Evolutionary conservation across 2,113 vertebrate species (phyloP).

Genomic region (Trichomycterus rosablanca): DNA sequence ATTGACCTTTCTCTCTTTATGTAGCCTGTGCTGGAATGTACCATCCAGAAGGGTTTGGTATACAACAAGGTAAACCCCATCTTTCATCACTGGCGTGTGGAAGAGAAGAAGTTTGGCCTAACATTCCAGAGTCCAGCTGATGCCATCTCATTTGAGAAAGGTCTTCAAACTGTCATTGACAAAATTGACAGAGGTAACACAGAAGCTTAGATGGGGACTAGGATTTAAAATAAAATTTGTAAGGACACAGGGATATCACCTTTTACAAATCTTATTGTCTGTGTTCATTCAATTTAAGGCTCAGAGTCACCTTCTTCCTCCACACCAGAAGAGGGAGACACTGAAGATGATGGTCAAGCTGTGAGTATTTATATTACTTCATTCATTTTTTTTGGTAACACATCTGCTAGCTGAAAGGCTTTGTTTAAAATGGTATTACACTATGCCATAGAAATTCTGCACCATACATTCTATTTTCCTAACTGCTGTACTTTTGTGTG

Average conservation of each 20-base stretch:
- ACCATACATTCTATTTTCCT: too few species aligned
- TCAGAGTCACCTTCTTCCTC: slow-evolving; percentile 74
- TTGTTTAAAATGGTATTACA: neutral
- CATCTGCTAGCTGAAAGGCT: too few species aligned
- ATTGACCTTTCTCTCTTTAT: slow-evolving; percentile 27
- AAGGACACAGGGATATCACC: too few species aligned
- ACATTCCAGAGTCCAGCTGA: slow-evolving; percentile 89
- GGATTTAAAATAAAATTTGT: too few species aligned
- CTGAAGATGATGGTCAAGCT: slow-evolving; percentile 71
- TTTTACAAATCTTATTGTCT: too few species aligned
- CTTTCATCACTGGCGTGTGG: slow-evolving; percentile 90
- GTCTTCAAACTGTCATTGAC: slow-evolving; percentile 78
- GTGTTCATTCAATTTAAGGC: slow-evolving; percentile 58
- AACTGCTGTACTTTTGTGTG: too few species aligned
- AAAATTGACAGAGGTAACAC: slow-evolving; percentile 82
- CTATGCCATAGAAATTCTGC: too few species aligned
- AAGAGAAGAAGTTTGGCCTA: slow-evolving; percentile 84
- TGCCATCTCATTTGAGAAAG: slow-evolving; percentile 82
- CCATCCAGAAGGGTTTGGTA: slow-evolving; percentile 78
- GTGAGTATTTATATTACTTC: slow-evolving; percentile 61
- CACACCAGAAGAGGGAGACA: slow-evolving; percentile 72
- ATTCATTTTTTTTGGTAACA: neutral
- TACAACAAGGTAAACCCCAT: slow-evolving; percentile 94
- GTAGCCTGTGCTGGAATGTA: slow-evolving; percentile 83
- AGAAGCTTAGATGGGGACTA: too few species aligned